Conservation (phyloP, 1,140 invertebrate species). For the Pogonognathellus flavescens region DNA sequence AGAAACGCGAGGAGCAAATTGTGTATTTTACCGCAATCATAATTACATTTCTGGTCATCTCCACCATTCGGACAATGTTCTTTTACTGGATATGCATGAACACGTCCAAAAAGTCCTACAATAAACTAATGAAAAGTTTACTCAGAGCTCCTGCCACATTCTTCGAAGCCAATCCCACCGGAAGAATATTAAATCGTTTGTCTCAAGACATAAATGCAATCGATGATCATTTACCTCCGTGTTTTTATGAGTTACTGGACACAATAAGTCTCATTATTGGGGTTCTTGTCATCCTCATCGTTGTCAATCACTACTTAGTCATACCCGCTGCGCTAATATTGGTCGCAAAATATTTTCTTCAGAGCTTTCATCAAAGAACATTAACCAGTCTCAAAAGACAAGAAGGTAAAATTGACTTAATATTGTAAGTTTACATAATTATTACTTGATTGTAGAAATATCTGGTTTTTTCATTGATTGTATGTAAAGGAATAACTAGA, state of each 20-base stretch:
- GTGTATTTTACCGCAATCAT: neutral
- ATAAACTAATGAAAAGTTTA: neutral
- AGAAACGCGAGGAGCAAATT: neutral
- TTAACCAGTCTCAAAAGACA: neutral
- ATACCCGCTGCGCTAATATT: neutral
- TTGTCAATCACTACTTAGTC: neutral
- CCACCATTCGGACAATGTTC: neutral
- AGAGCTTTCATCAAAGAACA: neutral
- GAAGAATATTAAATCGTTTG: neutral
- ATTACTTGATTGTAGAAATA: too few relatives aligned
- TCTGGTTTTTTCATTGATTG: too few relatives aligned
- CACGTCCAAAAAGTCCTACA: neutral
- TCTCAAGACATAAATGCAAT: slow-evolving; percentile 6
- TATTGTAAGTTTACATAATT: too few relatives aligned
- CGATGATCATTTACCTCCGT: neutral
- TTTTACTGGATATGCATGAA: neutral
- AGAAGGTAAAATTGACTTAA: too few relatives aligned
- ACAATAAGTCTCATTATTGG: neutral
- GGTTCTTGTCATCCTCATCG: neutral
- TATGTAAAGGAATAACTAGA: neutral
- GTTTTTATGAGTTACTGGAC: neutral
- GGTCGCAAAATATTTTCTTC: neutral
- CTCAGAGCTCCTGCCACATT: neutral
- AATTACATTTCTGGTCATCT: neutral
- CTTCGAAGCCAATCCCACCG: neutral